A percentile compares a stretch with the other conserved stretches of the same genome.
Conservation (phyloP, 1,140 invertebrate genomes). For the Geopemphigus sp. region DNA sequence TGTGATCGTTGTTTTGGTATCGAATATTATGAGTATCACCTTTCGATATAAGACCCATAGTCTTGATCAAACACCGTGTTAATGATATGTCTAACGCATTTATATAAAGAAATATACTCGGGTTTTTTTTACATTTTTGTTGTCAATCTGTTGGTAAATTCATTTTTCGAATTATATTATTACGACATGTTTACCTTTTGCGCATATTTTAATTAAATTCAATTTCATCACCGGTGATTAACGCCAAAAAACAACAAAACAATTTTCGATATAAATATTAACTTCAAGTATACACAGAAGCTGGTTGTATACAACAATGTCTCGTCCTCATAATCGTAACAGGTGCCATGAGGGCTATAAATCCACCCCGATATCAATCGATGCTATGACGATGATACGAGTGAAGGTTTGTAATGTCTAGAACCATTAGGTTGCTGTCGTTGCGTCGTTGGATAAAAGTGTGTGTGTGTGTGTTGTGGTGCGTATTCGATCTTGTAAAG, state of each 20-base stretch:
- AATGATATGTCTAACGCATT: too few species aligned
- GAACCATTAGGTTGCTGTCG: neutral
- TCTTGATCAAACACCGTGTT: too few species aligned
- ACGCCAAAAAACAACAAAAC: too few species aligned
- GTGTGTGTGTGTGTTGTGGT: neutral
- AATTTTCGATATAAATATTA: neutral
- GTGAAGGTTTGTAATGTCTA: constrained; percentile 3
- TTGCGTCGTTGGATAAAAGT: neutral
- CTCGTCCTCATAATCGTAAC: constrained; percentile 18
- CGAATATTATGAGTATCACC: too few species aligned
- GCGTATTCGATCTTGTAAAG: too few species aligned
- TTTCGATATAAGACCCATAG: too few species aligned
- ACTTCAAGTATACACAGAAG: neutral
- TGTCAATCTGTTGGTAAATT: neutral
- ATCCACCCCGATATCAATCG: constrained; percentile 30
- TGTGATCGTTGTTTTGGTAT: neutral
- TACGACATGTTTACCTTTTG: neutral
- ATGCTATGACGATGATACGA: neutral
- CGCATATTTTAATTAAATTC: too few species aligned
- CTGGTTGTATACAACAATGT: neutral
- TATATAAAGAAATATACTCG: too few species aligned
- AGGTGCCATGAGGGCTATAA: constrained; percentile 38
- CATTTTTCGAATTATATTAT: neutral
- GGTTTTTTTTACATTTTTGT: neutral
- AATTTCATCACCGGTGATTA: too few species aligned